phyloP scores from a whole-genome alignment of 2,113 vertebrate genomes.

The Felis catus region DNA sequence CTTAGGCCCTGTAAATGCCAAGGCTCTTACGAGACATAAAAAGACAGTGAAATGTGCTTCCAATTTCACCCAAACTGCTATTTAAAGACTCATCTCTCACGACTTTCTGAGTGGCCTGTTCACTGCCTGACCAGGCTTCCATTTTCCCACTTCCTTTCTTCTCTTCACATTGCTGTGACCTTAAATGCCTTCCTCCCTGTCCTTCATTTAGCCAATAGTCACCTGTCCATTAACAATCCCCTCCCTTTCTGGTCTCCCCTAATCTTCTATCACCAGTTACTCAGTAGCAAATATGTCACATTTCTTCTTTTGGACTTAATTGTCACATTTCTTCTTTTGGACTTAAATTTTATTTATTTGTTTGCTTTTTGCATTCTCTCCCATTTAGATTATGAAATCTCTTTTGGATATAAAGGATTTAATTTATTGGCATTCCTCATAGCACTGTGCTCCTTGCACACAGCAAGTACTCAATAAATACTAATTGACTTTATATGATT shows the following conservation, averaged over 20 bases:
- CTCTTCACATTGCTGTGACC: conserved; percentile 28
- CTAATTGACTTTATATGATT: background rate
- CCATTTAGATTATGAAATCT: conserved; percentile 10
- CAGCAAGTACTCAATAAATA: background rate
- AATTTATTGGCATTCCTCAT: background rate
- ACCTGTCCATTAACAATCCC: background rate
- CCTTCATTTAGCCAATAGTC: background rate
- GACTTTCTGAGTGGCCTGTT: conserved; percentile 50
- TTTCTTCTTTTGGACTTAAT: background rate
- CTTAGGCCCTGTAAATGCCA: conserved; percentile 21
- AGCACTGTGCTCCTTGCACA: background rate
- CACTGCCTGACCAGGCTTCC: conserved; percentile 22
- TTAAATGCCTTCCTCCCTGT: conserved; percentile 5
- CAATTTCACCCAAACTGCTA: conserved; percentile 44
- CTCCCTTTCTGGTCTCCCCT: background rate
- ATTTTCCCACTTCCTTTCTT: conserved; percentile 9
- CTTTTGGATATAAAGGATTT: background rate
- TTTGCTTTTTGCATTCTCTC: background rate
- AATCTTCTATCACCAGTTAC: background rate
- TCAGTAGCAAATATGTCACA: background rate
- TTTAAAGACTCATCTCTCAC: conserved; percentile 55
- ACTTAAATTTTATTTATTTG: background rate
- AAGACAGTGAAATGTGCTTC: conserved; percentile 52
- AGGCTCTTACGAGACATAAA: conserved; percentile 51
- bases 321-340: background rate